Percentiles rank a stretch among this genome's conserved stretches.
These are phyloP conservation scores for Cosmorhoe ocellata DNA, from an alignment of 2,888 invertebrate genomes.

Conservation along the genomic window DNA sequence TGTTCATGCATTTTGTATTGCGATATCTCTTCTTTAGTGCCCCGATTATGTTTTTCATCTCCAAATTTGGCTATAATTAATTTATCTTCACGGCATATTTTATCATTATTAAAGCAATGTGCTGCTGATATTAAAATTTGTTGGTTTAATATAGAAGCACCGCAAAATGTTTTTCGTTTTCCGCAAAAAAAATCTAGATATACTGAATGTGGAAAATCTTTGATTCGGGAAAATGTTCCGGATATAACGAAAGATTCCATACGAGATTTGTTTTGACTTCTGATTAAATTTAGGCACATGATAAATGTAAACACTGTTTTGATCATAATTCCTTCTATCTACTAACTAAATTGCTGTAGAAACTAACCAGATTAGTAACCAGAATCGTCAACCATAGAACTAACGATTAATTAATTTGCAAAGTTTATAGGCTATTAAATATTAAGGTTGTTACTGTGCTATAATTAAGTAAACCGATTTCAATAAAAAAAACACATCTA, in stretches of 20 bases:
- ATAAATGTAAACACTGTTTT: constrained; percentile 1
- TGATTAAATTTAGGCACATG: background rate
- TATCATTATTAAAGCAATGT: constrained; percentile 17
- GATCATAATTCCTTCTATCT: constrained; percentile 2
- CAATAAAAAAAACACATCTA: too few relatives aligned
- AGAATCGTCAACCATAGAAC: too few relatives aligned
- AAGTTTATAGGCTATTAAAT: too few relatives aligned
- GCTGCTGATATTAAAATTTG: constrained; percentile 20
- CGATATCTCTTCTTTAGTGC: background rate
- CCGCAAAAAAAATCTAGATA: constrained; percentile 4
- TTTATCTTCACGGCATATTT: background rate
- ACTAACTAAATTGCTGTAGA: too few relatives aligned
- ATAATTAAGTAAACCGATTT: too few relatives aligned
- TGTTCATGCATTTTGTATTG: background rate
- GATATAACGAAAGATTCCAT: constrained; percentile 5
- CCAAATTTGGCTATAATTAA: background rate
- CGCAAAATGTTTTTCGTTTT: constrained; percentile 8
- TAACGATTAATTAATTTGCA: too few relatives aligned
- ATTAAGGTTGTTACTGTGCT: too few relatives aligned
- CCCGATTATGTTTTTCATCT: background rate
- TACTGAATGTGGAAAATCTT: constrained; percentile 9
- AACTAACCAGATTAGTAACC: too few relatives aligned
- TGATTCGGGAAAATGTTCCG: constrained; percentile 6
- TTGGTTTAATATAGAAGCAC: constrained; percentile 28
- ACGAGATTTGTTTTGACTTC: background rate